These are phyloP conservation scores for Leptocoma aspasia DNA, from an alignment of 2,113 vertebrate species.

Conservation along the genomic window DNA sequence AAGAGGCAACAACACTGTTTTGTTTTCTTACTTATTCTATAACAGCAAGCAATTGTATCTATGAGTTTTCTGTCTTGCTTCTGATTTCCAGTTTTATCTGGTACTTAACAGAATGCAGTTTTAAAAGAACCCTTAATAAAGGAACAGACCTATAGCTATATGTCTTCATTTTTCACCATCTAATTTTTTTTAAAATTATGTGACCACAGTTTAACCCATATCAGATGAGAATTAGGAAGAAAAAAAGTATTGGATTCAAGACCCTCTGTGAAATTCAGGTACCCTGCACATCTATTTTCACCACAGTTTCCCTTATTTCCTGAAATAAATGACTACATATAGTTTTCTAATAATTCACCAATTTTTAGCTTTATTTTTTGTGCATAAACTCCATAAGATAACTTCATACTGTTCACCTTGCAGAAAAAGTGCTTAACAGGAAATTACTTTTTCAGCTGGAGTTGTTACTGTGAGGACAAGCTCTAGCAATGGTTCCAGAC, in stretches of 20 bases:
- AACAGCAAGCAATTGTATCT: background rate
- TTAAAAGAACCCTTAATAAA: background rate
- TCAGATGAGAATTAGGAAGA: slow-evolving; percentile 1
- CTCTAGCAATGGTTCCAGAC: background rate
- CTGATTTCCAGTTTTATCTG: slow-evolving; percentile 11
- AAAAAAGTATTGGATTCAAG: background rate
- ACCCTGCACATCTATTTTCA: background rate
- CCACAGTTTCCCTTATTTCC: background rate
- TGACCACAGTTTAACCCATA: background rate
- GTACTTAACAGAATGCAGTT: background rate
- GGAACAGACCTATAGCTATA: background rate
- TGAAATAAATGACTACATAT: background rate
- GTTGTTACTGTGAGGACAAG: background rate
- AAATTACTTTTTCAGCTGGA: background rate
- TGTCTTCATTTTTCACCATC: background rate
- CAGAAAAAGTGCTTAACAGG: background rate
- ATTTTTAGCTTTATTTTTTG: background rate
- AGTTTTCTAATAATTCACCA: background rate
- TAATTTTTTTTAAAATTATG: background rate
- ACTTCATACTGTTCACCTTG: background rate
- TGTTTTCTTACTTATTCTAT: background rate
- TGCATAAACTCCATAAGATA: background rate
- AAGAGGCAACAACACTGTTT: background rate
- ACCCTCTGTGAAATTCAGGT: background rate
- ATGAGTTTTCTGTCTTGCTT: background rate